Evolutionary conservation across 2,888 invertebrate species (phyloP).

Genomic region (Gari tellinella): DNA sequence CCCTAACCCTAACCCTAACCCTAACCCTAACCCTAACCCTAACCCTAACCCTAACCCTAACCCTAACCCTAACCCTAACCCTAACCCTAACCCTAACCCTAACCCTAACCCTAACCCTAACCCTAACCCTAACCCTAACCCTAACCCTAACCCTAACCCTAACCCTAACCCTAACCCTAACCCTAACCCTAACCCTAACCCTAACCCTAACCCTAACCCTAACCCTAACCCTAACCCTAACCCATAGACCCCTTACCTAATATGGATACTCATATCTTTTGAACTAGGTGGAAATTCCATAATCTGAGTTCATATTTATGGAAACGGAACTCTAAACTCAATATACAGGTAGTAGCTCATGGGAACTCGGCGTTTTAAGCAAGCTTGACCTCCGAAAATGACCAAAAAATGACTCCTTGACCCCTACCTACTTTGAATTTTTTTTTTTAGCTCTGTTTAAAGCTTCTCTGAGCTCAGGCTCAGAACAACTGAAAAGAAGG

Average conservation of each 20-base stretch:
- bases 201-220: constrained; percentile 58
- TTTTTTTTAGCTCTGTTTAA: too few relatives aligned
- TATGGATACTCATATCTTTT: constrained; percentile 63
- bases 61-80: constrained; percentile 63
- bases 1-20: constrained; percentile 39
- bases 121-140: constrained; percentile 40
- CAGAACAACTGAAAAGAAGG: too few relatives aligned
- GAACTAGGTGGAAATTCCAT: too few relatives aligned
- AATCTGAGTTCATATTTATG: too few relatives aligned
- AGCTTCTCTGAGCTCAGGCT: too few relatives aligned
- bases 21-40: constrained; percentile 45
- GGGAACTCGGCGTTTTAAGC: too few relatives aligned
- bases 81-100: constrained; percentile 68
- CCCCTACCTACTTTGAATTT: too few relatives aligned
- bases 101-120: constrained; percentile 40
- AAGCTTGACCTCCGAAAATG: too few relatives aligned
- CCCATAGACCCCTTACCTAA: constrained; percentile 67
- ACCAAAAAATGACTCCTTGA: too few relatives aligned
- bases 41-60: constrained; percentile 42
- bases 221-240: constrained; percentile 61
- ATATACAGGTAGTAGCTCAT: too few relatives aligned
- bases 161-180: constrained; percentile 56
- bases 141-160: constrained; percentile 51
- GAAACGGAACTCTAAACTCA: too few relatives aligned
- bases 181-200: constrained; percentile 55